These are phyloP conservation scores for Meandrusa payeni DNA, from an alignment of 2,888 invertebrate genomes.

Conservation along the genomic window DNA sequence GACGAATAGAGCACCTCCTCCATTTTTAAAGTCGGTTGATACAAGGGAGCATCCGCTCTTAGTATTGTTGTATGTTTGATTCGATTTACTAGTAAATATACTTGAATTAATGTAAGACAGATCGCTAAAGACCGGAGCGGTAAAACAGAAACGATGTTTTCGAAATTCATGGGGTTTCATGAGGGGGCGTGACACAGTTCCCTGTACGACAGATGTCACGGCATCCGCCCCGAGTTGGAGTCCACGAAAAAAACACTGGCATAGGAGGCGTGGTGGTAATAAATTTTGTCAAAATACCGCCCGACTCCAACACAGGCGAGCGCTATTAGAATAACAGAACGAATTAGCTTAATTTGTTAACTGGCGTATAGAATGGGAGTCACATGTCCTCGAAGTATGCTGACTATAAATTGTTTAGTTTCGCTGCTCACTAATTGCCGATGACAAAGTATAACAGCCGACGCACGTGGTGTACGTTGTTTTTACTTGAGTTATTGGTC, in stretches of 20 bases:
- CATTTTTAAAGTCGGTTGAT: no score
- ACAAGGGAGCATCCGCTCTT: no score
- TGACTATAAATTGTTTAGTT: conserved; percentile 63
- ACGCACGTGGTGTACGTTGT: conserved; percentile 67
- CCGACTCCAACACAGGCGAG: conserved; percentile 67
- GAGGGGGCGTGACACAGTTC: conserved; percentile 63
- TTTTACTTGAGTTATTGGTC: conserved; percentile 34
- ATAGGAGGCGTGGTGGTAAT: conserved; percentile 76
- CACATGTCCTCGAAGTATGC: conserved; percentile 68
- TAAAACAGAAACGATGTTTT: conserved; percentile 43
- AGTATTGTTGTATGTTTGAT: no score
- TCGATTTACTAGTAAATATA: no score
- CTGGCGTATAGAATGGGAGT: conserved; percentile 73
- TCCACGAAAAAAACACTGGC: conserved; percentile 53
- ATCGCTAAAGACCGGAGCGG: conserved; percentile 15
- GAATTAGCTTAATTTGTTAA: conserved; percentile 79
- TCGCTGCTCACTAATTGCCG: conserved; percentile 74
- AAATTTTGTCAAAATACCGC: conserved; percentile 81
- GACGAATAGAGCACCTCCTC: no score
- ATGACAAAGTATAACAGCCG: conserved; percentile 73
- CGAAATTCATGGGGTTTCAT: conserved; percentile 46
- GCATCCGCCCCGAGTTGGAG: conserved; percentile 60
- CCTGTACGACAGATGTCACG: conserved; percentile 69
- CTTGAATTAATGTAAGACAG: no score
- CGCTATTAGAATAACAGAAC: conserved; percentile 79